phyloP scores from a whole-genome alignment of 2,113 vertebrate genomes.

The Oncorhynchus keta region DNA sequence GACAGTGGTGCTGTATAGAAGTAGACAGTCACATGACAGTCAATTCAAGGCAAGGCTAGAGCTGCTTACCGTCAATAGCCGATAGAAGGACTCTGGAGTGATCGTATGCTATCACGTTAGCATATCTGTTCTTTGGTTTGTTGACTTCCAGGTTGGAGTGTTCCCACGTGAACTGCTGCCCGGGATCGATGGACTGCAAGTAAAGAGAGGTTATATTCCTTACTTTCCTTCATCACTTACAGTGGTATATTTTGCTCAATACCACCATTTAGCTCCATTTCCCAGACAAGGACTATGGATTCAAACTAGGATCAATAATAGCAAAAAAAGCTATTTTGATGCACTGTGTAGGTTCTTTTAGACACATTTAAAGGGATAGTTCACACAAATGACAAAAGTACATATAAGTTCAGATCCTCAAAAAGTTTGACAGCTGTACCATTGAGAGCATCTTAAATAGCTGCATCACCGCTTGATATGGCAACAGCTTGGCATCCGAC shows the following conservation, averaged over 20 bases:
- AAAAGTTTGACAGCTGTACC: no score
- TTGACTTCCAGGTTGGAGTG: conserved; percentile 98
- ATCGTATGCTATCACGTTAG: conserved; percentile 97
- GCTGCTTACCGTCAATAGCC: conserved; percentile 89
- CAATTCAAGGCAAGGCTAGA: conserved; percentile 21
- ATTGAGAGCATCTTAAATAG: no score
- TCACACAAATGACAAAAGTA: no score
- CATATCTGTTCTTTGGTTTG: conserved; percentile 99
- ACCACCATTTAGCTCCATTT: neutral
- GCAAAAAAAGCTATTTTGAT: neutral
- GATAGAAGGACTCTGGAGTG: conserved; percentile 95
- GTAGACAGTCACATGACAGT: neutral
- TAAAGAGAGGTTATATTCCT: conserved; percentile 42
- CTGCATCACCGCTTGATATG: no score
- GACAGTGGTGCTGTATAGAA: conserved; percentile 3
- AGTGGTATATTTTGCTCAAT: neutral
- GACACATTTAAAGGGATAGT: no score
- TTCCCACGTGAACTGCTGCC: conserved; percentile 98
- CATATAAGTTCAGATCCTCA: no score
- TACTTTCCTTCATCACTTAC: no score
- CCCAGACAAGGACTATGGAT: neutral
- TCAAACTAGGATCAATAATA: neutral
- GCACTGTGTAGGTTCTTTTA: no score
- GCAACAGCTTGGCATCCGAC: no score
- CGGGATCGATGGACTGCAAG: conserved; percentile 93